Evolutionary conservation across 2,113 vertebrate genomes (phyloP).

Genomic region (Pollachius pollachius): DNA sequence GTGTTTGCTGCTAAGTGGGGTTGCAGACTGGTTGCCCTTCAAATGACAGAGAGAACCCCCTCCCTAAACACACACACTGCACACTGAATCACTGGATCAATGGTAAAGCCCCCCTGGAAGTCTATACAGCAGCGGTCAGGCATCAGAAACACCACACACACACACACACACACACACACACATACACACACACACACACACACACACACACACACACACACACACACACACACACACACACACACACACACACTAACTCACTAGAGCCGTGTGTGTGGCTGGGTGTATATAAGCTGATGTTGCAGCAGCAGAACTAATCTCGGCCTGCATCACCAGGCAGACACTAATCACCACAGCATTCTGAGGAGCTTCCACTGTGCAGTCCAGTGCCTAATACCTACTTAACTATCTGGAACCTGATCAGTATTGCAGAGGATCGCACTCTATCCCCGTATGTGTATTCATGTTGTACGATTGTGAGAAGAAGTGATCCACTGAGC

Average conservation of each 20-base stretch:
- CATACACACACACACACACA: background rate
- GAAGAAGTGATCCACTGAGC: no score
- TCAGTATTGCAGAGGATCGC: no score
- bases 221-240: constrained; percentile 3
- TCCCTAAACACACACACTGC: background rate
- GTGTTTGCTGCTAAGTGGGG: constrained; percentile 25
- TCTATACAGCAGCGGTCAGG: background rate
- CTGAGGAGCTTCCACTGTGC: no score
- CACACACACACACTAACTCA: background rate
- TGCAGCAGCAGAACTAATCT: no score
- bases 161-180: constrained; percentile 16
- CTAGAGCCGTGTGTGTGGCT: no score
- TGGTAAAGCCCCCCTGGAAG: constrained; percentile 12
- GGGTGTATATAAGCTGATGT: no score
- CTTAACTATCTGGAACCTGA: no score
- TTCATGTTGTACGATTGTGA: no score
- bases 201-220: constrained; percentile 4
- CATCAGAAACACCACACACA: constrained; percentile 2
- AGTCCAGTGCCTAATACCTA: no score
- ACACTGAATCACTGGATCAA: constrained; percentile 25
- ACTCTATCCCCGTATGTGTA: no score
- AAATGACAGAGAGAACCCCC: constrained; percentile 43
- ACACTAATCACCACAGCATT: no score
- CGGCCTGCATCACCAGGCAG: no score
- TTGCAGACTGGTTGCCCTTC: constrained; percentile 47